These are phyloP conservation scores for Tupaia tana DNA, from an alignment of 2,113 vertebrate genomes.

Conservation along the genomic window DNA sequence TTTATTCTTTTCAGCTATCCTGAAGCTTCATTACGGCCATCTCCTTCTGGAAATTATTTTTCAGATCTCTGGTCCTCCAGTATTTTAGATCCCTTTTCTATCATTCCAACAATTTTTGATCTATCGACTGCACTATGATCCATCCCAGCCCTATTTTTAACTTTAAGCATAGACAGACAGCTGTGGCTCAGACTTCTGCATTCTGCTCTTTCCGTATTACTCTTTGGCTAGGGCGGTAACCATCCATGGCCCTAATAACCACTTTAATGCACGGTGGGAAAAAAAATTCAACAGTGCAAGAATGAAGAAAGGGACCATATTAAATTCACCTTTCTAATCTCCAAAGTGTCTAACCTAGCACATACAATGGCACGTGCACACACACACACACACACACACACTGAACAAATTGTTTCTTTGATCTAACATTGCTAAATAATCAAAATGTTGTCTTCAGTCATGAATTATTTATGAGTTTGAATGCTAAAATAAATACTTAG, in stretches of 20 bases:
- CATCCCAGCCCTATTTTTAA: neutral
- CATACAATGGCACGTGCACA: too few relatives aligned
- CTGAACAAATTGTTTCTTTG: neutral
- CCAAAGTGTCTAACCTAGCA: neutral
- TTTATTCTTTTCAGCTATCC: neutral
- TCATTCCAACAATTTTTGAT: neutral
- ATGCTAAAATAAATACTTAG: neutral
- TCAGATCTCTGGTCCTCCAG: neutral
- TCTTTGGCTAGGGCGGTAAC: slow-evolving; percentile 17
- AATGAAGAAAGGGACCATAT: neutral
- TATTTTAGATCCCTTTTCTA: neutral
- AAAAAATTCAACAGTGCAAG: slow-evolving; percentile 26
- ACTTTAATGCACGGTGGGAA: neutral
- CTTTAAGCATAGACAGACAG: slow-evolving; percentile 38
- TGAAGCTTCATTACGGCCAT: neutral
- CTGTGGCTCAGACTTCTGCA: neutral
- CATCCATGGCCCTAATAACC: neutral
- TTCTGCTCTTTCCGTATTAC: slow-evolving; percentile 1
- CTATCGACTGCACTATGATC: neutral
- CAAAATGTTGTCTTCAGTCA: neutral
- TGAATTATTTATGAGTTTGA: neutral
- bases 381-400: neutral
- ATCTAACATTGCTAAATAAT: neutral
- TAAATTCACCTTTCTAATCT: slow-evolving; percentile 39
- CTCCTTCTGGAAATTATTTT: neutral